phyloP scores from a whole-genome alignment of 2,888 invertebrate species.

The Diarsia rubi region DNA sequence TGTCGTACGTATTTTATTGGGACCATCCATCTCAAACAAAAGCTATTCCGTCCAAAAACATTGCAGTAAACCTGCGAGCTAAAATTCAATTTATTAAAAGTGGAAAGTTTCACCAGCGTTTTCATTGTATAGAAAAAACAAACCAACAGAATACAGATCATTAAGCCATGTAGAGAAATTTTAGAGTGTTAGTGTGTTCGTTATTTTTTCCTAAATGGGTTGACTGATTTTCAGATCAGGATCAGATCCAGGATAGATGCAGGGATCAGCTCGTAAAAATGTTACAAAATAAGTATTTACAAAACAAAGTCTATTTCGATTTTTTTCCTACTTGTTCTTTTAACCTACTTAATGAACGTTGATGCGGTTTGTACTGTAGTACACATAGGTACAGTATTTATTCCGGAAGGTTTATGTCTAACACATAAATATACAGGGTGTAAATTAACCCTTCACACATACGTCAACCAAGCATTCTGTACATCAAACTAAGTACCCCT shows the following conservation, averaged over 20 bases:
- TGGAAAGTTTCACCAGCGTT: constrained; percentile 32
- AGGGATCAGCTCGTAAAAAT: neutral
- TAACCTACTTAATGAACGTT: neutral
- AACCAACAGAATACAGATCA: constrained; percentile 10
- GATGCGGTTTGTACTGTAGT: neutral
- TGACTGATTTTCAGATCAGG: no score
- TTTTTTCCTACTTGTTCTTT: neutral
- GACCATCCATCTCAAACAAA: constrained; percentile 53
- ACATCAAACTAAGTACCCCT: no score
- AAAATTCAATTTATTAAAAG: constrained; percentile 58
- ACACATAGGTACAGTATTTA: no score
- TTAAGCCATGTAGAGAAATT: constrained; percentile 2
- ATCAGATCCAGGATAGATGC: no score
- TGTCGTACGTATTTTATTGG: constrained; percentile 41
- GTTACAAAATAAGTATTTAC: neutral
- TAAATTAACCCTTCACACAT: no score
- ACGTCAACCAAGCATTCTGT: no score
- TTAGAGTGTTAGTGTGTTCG: neutral
- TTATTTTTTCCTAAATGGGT: neutral
- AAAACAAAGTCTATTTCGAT: neutral
- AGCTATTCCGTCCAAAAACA: constrained; percentile 47
- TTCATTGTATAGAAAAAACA: constrained; percentile 20
- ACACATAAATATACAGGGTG: neutral
- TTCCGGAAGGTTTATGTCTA: neutral
- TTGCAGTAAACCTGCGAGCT: constrained; percentile 33